Evolutionary conservation across 2,797 vertebrate genomes (phyloP).

Genomic region (Gymnothorax reevesii): DNA sequence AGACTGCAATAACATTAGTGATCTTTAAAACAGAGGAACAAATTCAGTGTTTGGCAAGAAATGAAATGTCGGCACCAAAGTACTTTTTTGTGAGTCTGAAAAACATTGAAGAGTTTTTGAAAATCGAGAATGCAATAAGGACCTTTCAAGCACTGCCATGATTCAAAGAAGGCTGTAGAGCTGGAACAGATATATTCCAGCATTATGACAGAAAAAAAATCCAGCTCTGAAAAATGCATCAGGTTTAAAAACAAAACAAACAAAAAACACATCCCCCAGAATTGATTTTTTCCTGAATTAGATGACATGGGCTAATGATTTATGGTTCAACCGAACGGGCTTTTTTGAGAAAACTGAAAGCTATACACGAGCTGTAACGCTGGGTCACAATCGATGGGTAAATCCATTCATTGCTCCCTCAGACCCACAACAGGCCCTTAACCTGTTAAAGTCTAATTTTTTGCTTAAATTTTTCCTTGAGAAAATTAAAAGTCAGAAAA

Average conservation of each 20-base stretch:
- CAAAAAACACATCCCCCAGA: neutral
- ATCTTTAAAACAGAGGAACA: neutral
- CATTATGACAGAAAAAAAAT: neutral
- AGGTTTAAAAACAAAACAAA: neutral
- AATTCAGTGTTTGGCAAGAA: neutral
- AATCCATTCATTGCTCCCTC: neutral
- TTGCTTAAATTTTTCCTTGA: too few species aligned
- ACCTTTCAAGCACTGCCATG: neutral
- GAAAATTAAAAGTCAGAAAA: too few species aligned
- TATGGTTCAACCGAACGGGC: neutral
- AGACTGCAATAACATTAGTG: neutral
- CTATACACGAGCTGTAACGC: neutral
- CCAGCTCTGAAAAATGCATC: neutral
- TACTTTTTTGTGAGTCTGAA: neutral
- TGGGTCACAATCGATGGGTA: neutral
- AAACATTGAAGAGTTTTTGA: neutral
- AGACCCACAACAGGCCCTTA: neutral
- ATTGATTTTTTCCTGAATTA: neutral
- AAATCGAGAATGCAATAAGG: neutral
- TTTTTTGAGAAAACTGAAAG: neutral
- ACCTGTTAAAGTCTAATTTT: too few species aligned
- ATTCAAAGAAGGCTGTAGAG: neutral
- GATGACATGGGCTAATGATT: neutral
- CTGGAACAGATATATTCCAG: neutral
- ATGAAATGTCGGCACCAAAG: neutral